Evolutionary conservation across 2,888 invertebrate species (phyloP).

Genomic region (Brachypterus glaber): DNA sequence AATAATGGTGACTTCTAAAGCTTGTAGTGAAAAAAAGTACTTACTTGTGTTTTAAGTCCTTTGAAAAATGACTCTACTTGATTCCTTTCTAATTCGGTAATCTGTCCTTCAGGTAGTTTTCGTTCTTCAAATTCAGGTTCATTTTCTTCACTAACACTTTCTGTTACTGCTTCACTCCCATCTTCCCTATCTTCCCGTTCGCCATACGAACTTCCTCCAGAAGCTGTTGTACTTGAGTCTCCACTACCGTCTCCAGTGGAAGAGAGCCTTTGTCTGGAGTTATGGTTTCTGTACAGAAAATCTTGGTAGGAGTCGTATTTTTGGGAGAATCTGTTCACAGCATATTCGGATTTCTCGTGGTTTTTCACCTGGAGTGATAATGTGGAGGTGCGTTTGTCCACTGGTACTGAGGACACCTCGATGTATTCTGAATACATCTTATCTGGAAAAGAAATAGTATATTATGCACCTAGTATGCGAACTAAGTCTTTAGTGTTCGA

Average conservation of each 20-base stretch:
- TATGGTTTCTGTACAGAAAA: constrained; percentile 27
- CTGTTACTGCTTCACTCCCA: constrained; percentile 47
- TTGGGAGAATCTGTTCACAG: constrained; percentile 31
- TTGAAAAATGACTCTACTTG: constrained; percentile 66
- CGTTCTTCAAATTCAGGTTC: constrained; percentile 36
- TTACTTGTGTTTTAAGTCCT: constrained; percentile 64
- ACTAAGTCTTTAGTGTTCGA: too few species aligned
- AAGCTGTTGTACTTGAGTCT: constrained; percentile 43
- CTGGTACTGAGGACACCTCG: too few species aligned
- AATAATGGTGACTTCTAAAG: too few species aligned
- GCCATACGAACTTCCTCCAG: constrained; percentile 42
- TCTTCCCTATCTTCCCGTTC: constrained; percentile 48
- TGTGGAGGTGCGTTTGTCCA: constrained; percentile 33
- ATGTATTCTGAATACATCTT: too few species aligned
- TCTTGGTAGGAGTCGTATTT: constrained; percentile 38
- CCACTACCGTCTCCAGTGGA: constrained; percentile 46
- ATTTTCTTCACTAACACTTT: constrained; percentile 43
- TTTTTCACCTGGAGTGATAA: constrained; percentile 29
- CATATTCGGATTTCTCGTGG: constrained; percentile 27
- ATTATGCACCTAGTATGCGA: too few species aligned
- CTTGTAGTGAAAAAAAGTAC: too few species aligned
- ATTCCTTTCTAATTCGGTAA: constrained; percentile 54
- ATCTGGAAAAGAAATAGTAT: too few species aligned
- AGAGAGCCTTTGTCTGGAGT: constrained; percentile 8
- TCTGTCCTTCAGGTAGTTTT: constrained; percentile 40